A percentile compares a stretch with the other conserved stretches of the same genome.
These are phyloP conservation scores for Ormyrus rosae DNA, from an alignment of 2,888 invertebrate genomes.

Conservation along the genomic window DNA sequence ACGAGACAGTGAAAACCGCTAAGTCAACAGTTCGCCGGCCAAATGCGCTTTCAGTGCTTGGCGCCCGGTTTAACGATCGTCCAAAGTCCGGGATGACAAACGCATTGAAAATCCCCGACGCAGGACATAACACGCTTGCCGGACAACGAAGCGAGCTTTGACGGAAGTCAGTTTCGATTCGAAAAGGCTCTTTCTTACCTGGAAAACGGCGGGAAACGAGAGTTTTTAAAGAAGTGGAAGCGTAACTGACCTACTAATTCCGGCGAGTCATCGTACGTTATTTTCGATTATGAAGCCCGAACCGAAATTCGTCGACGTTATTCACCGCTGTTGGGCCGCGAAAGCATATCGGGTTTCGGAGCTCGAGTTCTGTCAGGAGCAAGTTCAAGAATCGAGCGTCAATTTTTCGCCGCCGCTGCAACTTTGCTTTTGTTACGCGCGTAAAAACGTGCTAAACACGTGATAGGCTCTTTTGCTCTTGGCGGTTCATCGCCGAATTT, in stretches of 20 bases:
- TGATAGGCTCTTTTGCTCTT: no score
- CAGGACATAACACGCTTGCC: no score
- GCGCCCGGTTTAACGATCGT: slow-evolving; percentile 2
- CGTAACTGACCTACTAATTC: slow-evolving; percentile 31
- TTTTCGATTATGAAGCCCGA: slow-evolving; percentile 15
- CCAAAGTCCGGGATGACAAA: neutral
- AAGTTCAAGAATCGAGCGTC: slow-evolving; percentile 31
- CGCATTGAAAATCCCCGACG: no score
- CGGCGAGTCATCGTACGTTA: slow-evolving; percentile 19
- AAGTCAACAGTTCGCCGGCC: slow-evolving; percentile 56
- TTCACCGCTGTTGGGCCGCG: neutral
- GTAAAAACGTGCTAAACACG: slow-evolving; percentile 5
- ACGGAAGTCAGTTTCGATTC: neutral
- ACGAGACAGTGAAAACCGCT: slow-evolving; percentile 65
- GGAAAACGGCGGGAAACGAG: neutral
- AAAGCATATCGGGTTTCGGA: slow-evolving; percentile 16
- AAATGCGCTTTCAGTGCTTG: slow-evolving; percentile 53
- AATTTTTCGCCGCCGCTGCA: slow-evolving; percentile 9
- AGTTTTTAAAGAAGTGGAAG: neutral
- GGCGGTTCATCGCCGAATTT: slow-evolving; percentile 4
- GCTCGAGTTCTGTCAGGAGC: neutral
- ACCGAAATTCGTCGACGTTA: slow-evolving; percentile 15
- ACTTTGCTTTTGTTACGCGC: neutral
- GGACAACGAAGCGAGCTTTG: neutral
- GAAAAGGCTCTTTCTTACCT: neutral